Evolutionary conservation across 2,113 vertebrate genomes (phyloP).

Genomic region (Chaenogobius annularis): DNA sequence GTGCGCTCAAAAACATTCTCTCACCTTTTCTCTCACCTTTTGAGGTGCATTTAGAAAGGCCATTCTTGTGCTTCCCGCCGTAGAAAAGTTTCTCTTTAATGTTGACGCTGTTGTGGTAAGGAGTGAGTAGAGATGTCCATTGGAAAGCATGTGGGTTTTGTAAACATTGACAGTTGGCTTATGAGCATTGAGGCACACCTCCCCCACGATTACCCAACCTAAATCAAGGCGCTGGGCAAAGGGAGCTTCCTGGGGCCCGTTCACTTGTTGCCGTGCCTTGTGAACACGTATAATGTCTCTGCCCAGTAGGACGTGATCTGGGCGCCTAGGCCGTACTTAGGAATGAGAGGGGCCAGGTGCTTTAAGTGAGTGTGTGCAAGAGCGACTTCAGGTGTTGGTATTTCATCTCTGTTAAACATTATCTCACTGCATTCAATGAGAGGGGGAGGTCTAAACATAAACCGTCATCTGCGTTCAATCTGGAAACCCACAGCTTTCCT

Average conservation of each 20-base stretch:
- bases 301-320: slow-evolving; percentile 13
- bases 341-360: slow-evolving; percentile 3
- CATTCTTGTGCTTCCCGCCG: background rate
- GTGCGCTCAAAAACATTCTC: background rate
- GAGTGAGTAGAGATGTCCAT: background rate
- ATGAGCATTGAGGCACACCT: slow-evolving; percentile 1
- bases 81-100: slow-evolving; percentile 5
- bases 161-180: slow-evolving; percentile 2
- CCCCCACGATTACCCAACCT: slow-evolving; percentile 11
- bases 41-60: background rate
- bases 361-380: background rate
- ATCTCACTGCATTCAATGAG: slow-evolving; percentile 17
- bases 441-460: background rate
- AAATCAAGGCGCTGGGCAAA: too few species aligned
- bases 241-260: slow-evolving; percentile 1
- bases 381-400: slow-evolving; percentile 5
- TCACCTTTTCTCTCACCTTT: background rate
- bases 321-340: slow-evolving; percentile 14
- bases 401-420: slow-evolving; percentile 6
- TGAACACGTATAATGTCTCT: slow-evolving; percentile 7
- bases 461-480: background rate
- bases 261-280: slow-evolving; percentile 8
- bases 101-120: background rate
- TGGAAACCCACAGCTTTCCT: slow-evolving; percentile 14
- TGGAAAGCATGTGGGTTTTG: slow-evolving; percentile 1